Conservation (phyloP, 1,140 invertebrate genomes). For the Uloborus diversus region DNA sequence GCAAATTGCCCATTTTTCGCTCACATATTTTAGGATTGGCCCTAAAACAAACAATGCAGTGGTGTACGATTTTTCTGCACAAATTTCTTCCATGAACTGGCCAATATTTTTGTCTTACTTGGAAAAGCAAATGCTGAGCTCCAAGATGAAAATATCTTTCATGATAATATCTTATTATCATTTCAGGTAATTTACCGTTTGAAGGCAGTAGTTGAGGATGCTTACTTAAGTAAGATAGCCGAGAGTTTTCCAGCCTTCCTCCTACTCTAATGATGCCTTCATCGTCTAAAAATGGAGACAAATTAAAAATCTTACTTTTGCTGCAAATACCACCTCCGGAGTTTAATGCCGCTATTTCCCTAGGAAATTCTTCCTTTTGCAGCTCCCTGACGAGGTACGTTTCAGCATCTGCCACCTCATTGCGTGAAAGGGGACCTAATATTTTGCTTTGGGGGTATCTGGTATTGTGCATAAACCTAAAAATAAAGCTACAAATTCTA, state of each 20-base stretch:
- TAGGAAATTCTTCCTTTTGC: too few relatives aligned
- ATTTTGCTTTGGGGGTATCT: too few relatives aligned
- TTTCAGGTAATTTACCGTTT: background rate
- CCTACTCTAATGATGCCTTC: slow-evolving; percentile 60
- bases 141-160: slow-evolving; percentile 10
- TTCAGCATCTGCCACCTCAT: too few relatives aligned
- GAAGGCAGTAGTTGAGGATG: slow-evolving; percentile 5
- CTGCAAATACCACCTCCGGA: background rate
- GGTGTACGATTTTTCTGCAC: background rate
- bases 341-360: background rate
- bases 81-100: slow-evolving; percentile 1
- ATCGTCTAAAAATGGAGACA: slow-evolving; percentile 63
- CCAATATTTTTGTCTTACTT: slow-evolving; percentile 32
- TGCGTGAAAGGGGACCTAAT: too few relatives aligned
- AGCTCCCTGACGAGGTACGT: too few relatives aligned
- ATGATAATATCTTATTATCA: slow-evolving; percentile 12
- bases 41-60: slow-evolving; percentile 9
- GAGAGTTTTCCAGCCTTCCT: background rate
- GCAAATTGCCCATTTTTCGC: slow-evolving; percentile 12
- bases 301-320: background rate
- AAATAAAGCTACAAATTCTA: too few relatives aligned
- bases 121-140: background rate
- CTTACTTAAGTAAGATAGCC: background rate
- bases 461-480: too few relatives aligned
- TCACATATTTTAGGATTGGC: background rate